Evolutionary conservation across 2,888 invertebrate genomes (phyloP).

Genomic region (Xestia c-nigrum): DNA sequence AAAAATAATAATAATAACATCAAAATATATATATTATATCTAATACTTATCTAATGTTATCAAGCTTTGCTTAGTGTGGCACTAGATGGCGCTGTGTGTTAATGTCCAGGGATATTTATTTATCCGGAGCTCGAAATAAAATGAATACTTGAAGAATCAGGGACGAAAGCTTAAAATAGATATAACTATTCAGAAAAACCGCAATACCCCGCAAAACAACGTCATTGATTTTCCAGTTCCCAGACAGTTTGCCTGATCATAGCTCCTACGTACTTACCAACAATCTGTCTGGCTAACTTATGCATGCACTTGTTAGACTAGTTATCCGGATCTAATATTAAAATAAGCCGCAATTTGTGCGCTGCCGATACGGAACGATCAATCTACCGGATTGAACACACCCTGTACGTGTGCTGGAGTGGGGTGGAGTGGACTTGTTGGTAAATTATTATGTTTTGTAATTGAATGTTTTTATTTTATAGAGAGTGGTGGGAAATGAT

Average conservation of each 20-base stretch:
- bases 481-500: no score
- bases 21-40: no score
- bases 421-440: slow-evolving; percentile 64
- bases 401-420: slow-evolving; percentile 69
- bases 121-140: no score
- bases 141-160: no score
- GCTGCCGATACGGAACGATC: slow-evolving; percentile 81
- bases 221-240: slow-evolving; percentile 35
- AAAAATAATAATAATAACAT: no score
- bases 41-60: no score
- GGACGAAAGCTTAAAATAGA: neutral
- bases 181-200: neutral
- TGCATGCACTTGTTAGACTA: slow-evolving; percentile 60
- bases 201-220: neutral
- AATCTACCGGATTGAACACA: slow-evolving; percentile 82
- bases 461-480: neutral
- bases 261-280: neutral
- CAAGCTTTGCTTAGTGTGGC: no score
- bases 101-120: no score
- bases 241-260: neutral
- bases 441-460: neutral
- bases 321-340: slow-evolving; percentile 80
- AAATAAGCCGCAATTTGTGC: slow-evolving; percentile 86
- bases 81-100: no score
- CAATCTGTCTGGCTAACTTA: slow-evolving; percentile 55